Evolutionary conservation across 2,797 vertebrate genomes (phyloP).

Genomic region (Crax fasciolata): DNA sequence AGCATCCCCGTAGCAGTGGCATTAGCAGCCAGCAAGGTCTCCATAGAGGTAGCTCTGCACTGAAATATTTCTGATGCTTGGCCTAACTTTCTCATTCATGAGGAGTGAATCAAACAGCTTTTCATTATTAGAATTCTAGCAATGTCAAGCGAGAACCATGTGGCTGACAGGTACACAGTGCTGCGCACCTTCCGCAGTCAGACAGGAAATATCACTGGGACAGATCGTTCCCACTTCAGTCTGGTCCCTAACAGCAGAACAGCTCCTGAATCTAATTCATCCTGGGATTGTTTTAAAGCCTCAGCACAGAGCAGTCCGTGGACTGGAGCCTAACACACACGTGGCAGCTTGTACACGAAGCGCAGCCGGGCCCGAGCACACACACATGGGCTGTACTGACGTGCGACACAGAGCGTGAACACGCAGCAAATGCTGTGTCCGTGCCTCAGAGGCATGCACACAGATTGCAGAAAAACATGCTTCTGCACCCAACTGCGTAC

Average conservation of each 20-base stretch:
- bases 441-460: neutral
- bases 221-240: neutral
- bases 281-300: neutral
- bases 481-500: neutral
- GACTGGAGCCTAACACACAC: neutral
- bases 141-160: neutral
- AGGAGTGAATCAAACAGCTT: neutral
- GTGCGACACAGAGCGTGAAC: neutral
- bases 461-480: neutral
- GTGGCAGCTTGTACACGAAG: neutral
- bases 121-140: neutral
- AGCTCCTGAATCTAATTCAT: neutral
- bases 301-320: neutral
- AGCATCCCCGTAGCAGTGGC: neutral
- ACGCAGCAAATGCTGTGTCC: neutral
- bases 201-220: constrained; percentile 17
- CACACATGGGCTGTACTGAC: neutral
- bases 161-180: neutral
- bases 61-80: neutral
- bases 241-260: neutral
- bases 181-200: neutral
- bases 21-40: neutral
- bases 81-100: neutral
- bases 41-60: neutral
- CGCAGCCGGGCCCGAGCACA: neutral